Conservation (phyloP, 2,888 invertebrate species). For the Lapara coniferarum region DNA sequence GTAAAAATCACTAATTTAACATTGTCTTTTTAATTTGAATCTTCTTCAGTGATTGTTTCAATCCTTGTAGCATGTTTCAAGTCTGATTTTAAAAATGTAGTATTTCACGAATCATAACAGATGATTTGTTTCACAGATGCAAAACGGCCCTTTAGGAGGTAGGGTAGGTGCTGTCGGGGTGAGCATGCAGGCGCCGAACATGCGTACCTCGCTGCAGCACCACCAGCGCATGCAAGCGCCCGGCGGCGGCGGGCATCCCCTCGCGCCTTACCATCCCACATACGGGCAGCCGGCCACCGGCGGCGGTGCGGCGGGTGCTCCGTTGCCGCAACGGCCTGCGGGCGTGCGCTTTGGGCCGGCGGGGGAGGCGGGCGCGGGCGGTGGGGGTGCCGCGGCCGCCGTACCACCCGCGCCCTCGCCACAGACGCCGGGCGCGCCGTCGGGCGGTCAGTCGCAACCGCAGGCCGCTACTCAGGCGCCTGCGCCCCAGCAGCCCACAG, state of each 20-base stretch:
- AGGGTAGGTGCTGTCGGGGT: constrained; percentile 74
- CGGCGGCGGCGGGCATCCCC: constrained; percentile 80
- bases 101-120: not conserved
- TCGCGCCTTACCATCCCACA: constrained; percentile 83
- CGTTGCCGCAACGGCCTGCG: constrained; percentile 62
- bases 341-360: constrained; percentile 81
- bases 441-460: constrained; percentile 82
- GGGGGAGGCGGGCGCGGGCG: constrained; percentile 75
- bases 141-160: constrained; percentile 90
- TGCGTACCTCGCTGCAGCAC: constrained; percentile 85
- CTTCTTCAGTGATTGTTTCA: too few species aligned
- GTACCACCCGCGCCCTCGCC: constrained; percentile 91
- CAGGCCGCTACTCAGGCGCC: constrained; percentile 75
- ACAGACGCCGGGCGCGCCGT: constrained; percentile 90
- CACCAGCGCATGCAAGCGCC: constrained; percentile 76
- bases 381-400: constrained; percentile 87
- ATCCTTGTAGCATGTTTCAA: too few species aligned
- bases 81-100: not conserved
- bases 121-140: constrained; percentile 78
- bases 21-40: too few species aligned
- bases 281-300: constrained; percentile 82
- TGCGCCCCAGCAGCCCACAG: constrained; percentile 43
- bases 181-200: constrained; percentile 78
- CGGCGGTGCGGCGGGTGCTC: constrained; percentile 50
- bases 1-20: constrained; percentile 41